Percentiles rank a stretch among this genome's conserved stretches.
phyloP scores from a whole-genome alignment of 2,888 invertebrate genomes.

The Melikaiella ostensackeni region DNA sequence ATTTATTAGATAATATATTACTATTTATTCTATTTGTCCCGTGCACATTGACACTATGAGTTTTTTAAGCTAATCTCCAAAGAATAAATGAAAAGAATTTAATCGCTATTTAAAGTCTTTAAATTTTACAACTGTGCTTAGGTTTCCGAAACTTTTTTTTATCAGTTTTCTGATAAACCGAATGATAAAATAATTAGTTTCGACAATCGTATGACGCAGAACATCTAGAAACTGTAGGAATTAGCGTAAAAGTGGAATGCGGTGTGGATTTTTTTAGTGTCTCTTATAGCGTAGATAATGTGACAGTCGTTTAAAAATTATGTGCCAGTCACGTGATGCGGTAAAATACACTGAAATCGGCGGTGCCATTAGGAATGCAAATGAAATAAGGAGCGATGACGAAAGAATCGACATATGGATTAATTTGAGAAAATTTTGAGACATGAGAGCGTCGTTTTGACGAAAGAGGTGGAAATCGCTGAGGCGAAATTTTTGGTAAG shows the following conservation, averaged over 20 bases:
- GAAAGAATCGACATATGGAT: not conserved
- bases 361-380: constrained; percentile 30
- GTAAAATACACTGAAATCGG: constrained; percentile 39
- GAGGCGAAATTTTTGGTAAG: constrained; percentile 8
- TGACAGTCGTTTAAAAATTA: constrained; percentile 38
- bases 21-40: not conserved
- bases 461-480: not conserved
- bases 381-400: constrained; percentile 1
- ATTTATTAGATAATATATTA: not conserved
- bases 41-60: not conserved
- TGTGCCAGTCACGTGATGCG: constrained; percentile 37
- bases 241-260: constrained; percentile 21
- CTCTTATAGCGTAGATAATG: constrained; percentile 28
- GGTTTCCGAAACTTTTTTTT: not conserved
- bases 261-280: constrained; percentile 21
- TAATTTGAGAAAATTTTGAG: constrained; percentile 9
- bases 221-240: not conserved
- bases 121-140: not conserved
- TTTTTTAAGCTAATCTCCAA: not conserved
- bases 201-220: not conserved
- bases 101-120: not conserved
- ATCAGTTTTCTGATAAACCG: not conserved
- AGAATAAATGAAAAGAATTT: not conserved
- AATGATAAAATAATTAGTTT: not conserved
- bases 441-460: constrained; percentile 1